A percentile compares a stretch with the other conserved stretches of the same genome.
Evolutionary conservation across 2,113 vertebrate species (phyloP).

Genomic region (Sinocyclocheilus anshuiensis): DNA sequence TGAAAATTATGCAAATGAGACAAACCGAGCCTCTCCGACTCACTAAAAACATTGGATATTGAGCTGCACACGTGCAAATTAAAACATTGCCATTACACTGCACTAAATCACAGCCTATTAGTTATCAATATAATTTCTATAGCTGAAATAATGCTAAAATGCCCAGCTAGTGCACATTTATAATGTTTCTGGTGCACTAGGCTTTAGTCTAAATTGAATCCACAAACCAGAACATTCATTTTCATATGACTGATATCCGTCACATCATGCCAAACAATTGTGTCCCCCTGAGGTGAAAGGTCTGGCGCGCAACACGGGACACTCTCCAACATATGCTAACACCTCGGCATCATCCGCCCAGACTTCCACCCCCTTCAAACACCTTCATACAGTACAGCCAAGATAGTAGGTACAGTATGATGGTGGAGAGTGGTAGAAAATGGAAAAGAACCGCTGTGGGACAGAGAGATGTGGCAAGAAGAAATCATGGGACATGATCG

Average conservation of each 20-base stretch:
- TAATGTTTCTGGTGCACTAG: not conserved
- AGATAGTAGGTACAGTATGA: not conserved
- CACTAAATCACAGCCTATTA: too few species aligned
- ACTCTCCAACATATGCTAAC: conserved; percentile 47
- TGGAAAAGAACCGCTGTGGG: not conserved
- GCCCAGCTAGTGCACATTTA: not conserved
- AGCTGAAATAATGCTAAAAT: not conserved
- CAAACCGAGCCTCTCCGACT: not conserved
- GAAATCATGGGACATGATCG: not conserved
- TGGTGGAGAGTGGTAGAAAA: not conserved
- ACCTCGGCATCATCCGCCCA: conserved; percentile 50
- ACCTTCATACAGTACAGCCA: conserved; percentile 32
- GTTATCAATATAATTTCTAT: too few species aligned
- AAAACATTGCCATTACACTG: not conserved
- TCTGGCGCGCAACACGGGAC: conserved; percentile 67
- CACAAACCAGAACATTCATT: not conserved
- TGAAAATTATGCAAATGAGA: not conserved
- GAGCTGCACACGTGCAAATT: not conserved
- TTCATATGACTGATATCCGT: conserved; percentile 14
- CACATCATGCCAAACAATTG: conserved; percentile 32
- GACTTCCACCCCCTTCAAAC: conserved; percentile 46
- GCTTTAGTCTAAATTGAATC: not conserved
- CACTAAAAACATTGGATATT: not conserved
- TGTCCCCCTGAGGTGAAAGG: conserved; percentile 55
- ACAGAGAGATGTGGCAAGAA: conserved; percentile 18